Conservation (phyloP, 2,888 invertebrate genomes). For the Eurytoma californica region DNA sequence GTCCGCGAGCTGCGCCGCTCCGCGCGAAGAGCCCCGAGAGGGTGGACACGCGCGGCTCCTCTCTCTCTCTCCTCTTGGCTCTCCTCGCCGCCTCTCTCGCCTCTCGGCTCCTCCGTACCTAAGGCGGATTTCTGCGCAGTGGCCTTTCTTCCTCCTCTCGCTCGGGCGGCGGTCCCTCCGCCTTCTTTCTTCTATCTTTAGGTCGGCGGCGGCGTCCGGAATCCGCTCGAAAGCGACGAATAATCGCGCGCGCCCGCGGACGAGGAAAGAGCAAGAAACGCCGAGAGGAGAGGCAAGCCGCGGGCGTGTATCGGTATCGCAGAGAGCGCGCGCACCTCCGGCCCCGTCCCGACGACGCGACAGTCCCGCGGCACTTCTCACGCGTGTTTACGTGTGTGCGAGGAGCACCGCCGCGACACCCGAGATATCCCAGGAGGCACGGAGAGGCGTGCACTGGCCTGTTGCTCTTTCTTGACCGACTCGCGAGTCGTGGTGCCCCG, state of each 20-base stretch:
- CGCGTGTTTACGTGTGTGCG: background rate
- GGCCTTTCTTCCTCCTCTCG: constrained; percentile 2
- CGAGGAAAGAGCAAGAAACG: too few species aligned
- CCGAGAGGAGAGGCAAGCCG: too few species aligned
- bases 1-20: constrained; percentile 46
- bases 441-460: constrained; percentile 64
- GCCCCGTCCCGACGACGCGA: too few species aligned
- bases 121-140: constrained; percentile 32
- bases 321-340: too few species aligned
- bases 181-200: constrained; percentile 42
- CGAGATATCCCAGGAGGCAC: constrained; percentile 57
- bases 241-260: too few species aligned
- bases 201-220: background rate
- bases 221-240: too few species aligned
- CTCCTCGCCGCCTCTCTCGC: background rate
- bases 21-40: constrained; percentile 37
- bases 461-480: constrained; percentile 66
- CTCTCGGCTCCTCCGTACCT: background rate
- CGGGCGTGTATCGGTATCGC: too few species aligned
- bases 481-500: constrained; percentile 58
- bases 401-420: constrained; percentile 58
- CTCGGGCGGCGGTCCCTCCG: constrained; percentile 11
- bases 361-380: background rate
- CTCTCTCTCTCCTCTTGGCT: background rate
- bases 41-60: constrained; percentile 12